These are phyloP conservation scores for Bruchidius siliquastri DNA, from an alignment of 2,888 invertebrate genomes.

Conservation along the genomic window DNA sequence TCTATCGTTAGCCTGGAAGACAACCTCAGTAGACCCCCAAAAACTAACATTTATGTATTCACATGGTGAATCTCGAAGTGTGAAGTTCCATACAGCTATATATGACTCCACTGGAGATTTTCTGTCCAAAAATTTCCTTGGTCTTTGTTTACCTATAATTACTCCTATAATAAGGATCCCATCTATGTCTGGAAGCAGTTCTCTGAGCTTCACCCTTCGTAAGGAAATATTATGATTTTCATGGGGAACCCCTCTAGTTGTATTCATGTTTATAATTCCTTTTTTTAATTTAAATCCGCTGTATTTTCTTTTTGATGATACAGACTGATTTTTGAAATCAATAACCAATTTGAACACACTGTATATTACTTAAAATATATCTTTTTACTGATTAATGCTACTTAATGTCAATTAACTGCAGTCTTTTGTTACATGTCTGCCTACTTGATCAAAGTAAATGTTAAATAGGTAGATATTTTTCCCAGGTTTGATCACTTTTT, in stretches of 20 bases:
- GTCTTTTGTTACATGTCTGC: neutral
- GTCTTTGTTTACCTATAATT: slow-evolving; percentile 62
- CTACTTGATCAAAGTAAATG: neutral
- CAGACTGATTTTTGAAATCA: neutral
- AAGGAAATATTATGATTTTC: slow-evolving; percentile 24
- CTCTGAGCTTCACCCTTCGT: slow-evolving; percentile 34
- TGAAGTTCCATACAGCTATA: slow-evolving; percentile 73
- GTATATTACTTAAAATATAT: neutral
- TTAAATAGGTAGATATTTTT: too few species aligned
- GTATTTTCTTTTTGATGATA: neutral
- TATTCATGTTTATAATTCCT: slow-evolving; percentile 15
- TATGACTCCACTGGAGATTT: slow-evolving; percentile 54
- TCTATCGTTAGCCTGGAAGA: slow-evolving; percentile 57
- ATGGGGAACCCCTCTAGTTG: neutral
- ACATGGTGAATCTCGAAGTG: slow-evolving; percentile 65
- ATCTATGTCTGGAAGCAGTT: slow-evolving; percentile 34
- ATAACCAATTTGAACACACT: neutral
- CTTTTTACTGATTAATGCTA: too few species aligned
- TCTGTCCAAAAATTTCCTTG: slow-evolving; percentile 51
- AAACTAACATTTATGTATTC: slow-evolving; percentile 72
- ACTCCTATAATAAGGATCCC: slow-evolving; percentile 51
- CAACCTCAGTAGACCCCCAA: slow-evolving; percentile 66
- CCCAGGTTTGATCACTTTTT: too few species aligned
- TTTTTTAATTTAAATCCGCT: too few species aligned
- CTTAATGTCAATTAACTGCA: neutral